phyloP scores from a whole-genome alignment of 1,140 invertebrate genomes.

The Prorops nasuta region DNA sequence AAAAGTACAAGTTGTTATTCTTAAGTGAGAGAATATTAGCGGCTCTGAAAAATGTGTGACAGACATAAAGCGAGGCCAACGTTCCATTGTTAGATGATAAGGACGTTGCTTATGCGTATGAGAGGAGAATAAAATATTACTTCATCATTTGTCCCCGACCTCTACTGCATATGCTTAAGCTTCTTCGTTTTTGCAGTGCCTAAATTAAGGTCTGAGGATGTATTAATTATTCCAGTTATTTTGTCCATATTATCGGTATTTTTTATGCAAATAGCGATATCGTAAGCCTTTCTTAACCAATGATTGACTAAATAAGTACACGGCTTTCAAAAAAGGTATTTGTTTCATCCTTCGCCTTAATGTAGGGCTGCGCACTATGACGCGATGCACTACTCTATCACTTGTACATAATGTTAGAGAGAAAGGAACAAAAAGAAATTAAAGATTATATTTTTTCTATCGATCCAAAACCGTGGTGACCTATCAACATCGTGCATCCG shows the following conservation, averaged over 20 bases:
- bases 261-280: too few species aligned
- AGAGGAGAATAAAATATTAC: conserved; percentile 24
- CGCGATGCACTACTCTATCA: conserved; percentile 51
- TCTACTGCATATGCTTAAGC: conserved; percentile 33
- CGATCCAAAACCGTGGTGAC: conserved; percentile 51
- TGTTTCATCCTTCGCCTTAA: conserved; percentile 15
- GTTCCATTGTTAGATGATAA: too few species aligned
- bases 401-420: conserved; percentile 52
- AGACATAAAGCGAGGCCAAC: neutral
- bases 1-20: conserved; percentile 9
- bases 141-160: conserved; percentile 30
- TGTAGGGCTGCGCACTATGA: conserved; percentile 29
- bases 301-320: neutral
- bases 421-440: conserved; percentile 44
- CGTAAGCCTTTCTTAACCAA: too few species aligned
- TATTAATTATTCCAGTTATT: neutral
- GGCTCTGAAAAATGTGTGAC: neutral
- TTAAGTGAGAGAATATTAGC: neutral
- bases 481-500: conserved; percentile 45
- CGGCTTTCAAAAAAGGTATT: conserved; percentile 5
- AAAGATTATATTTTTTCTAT: conserved; percentile 58
- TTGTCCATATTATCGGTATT: too few species aligned
- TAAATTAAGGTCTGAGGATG: conserved; percentile 24
- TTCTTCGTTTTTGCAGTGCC: conserved; percentile 26
- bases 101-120: conserved; percentile 33